Base-by-base conservation (phyloP, 2,113 vertebrate genomes). In the Lamprologus sp. region DNA sequence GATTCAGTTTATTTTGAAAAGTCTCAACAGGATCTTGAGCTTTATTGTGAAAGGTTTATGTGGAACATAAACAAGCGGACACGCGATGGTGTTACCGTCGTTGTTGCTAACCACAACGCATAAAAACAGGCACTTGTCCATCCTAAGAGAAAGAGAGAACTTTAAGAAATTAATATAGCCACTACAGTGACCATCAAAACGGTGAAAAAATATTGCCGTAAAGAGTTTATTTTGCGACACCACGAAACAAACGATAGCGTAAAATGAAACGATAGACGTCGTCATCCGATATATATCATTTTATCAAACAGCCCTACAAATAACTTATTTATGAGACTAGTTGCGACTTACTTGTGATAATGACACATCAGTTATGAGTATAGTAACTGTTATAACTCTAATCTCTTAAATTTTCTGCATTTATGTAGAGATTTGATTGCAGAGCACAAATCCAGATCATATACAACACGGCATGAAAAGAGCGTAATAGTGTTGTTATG, bases 121-220 rank as follows among this genome's bases (percentile, higher is more conserved):
- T 17, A 47, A 49, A 47, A 49, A 49, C 45, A 49, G 15, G 4
- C 45, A 0, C 15, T 8, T 49, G 45, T 49, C 45, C 7, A 0
- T 47, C 15, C 0, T 17, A 49, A 49, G 45, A 49, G 45, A 49
- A 49, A 49, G 45, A 49, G 45, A 47, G 45, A 47, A 49, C 45
- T 49, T 49, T 49, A 49, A 49, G 7, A 49, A 17, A 49, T 49
- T 8, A 49, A 19, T 49, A 49, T 9, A 49, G 47, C 47, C 4
- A 19, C 47, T 49, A 49, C 47, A 19, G 47, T 49, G 47, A 49
- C 47, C 17, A 19, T 49, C 17, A 49, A 19, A 49, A 19, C 7
- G 7, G 2, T 49, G 47, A 49, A 19, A 49, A 9, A 49, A 49
- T 9, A 19, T 49, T 49, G 17, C 4, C 17, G 7, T 49, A 49